phyloP scores from a whole-genome alignment of 30 jellyfish, hydroid and myxozoan species.

The Sanderia malayensis region DNA sequence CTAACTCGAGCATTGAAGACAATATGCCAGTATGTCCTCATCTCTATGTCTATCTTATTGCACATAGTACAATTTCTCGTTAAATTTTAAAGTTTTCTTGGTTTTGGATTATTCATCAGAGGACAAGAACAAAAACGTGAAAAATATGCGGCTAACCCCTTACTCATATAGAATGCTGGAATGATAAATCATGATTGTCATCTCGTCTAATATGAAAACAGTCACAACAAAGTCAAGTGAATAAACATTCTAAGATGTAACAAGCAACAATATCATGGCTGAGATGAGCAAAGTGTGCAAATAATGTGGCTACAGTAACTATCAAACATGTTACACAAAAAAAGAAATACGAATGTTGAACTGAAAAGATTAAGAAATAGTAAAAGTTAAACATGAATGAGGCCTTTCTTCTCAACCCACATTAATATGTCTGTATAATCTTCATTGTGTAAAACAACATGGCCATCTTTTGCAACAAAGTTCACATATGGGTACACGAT shows the following conservation, averaged over 20 bases:
- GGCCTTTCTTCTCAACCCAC: conserved; percentile 9
- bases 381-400: conserved; percentile 2
- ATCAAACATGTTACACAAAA: background rate
- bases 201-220: conserved; percentile 1
- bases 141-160: conserved; percentile 4
- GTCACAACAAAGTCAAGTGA: conserved; percentile 3
- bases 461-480: too few species aligned
- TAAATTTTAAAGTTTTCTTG: background rate
- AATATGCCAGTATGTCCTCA: conserved; percentile 3
- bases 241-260: background rate
- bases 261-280: conserved; percentile 3
- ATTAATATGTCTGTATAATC: conserved; percentile 13
- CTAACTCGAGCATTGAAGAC: background rate
- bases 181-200: conserved; percentile 1
- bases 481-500: conserved; percentile 21
- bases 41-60: background rate
- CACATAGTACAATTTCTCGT: conserved; percentile 2
- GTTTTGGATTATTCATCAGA: background rate
- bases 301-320: conserved; percentile 2
- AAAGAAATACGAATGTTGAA: conserved; percentile 1
- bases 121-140: conserved; percentile 2
- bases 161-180: conserved; percentile 2
- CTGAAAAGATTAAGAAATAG: conserved; percentile 1
- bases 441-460: background rate
- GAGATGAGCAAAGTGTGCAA: conserved; percentile 4